Evolutionary conservation across 2,888 invertebrate species (phyloP).

Genomic region (Ennomos erosarius): DNA sequence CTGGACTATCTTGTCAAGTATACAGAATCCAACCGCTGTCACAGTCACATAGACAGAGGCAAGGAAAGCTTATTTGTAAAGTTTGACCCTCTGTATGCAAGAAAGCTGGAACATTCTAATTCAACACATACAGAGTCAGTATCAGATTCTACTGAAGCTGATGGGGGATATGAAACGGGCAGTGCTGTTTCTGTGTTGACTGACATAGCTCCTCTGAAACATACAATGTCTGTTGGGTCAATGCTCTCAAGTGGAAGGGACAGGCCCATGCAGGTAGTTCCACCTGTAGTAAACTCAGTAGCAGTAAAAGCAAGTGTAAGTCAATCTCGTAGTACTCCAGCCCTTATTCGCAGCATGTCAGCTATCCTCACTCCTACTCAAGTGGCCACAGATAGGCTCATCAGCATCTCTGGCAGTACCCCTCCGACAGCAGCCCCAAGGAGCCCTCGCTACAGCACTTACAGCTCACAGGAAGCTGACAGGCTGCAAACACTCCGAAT

Average conservation of each 20-base stretch:
- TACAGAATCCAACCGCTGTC: slow-evolving; percentile 68
- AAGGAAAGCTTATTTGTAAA: slow-evolving; percentile 89
- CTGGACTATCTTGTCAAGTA: slow-evolving; percentile 84
- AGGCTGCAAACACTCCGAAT: slow-evolving; percentile 66
- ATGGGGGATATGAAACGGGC: slow-evolving; percentile 77
- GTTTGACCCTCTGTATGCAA: slow-evolving; percentile 84
- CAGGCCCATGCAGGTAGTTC: slow-evolving; percentile 76
- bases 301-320: slow-evolving; percentile 46
- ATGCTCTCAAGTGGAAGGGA: slow-evolving; percentile 57
- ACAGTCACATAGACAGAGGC: slow-evolving; percentile 65
- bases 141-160: slow-evolving; percentile 62
- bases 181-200: slow-evolving; percentile 67
- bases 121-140: slow-evolving; percentile 51
- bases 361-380: slow-evolving; percentile 73
- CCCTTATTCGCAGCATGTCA: slow-evolving; percentile 73
- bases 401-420: slow-evolving; percentile 70
- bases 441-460: slow-evolving; percentile 61
- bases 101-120: slow-evolving; percentile 48
- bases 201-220: slow-evolving; percentile 60
- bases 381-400: slow-evolving; percentile 73
- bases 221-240: slow-evolving; percentile 61
- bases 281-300: slow-evolving; percentile 69
- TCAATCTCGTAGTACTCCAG: slow-evolving; percentile 58
- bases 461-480: slow-evolving; percentile 59
- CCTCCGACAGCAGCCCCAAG: slow-evolving; percentile 72